Conservation (phyloP, 92 coral and sea anemone genomes). For the Phymanthus crucifer region DNA sequence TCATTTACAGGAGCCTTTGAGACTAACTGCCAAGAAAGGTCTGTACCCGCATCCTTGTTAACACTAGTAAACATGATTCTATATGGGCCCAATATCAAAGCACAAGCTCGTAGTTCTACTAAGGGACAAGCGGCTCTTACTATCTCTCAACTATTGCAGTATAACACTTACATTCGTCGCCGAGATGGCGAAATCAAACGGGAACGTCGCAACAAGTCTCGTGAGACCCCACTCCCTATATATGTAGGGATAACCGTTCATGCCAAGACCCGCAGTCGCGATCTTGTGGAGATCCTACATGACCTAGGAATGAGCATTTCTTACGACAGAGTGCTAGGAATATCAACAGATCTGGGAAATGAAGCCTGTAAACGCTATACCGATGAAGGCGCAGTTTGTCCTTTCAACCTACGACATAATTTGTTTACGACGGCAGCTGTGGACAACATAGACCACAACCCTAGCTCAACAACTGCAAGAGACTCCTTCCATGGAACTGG, state of each 20-base stretch:
- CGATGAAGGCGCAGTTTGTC: conserved; percentile 67
- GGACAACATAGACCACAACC: conserved; percentile 73
- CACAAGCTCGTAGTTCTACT: conserved; percentile 31
- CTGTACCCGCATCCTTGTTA: conserved; percentile 45
- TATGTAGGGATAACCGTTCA: conserved; percentile 30
- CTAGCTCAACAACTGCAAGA: conserved; percentile 53
- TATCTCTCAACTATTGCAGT: conserved; percentile 45
- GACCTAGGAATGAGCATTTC: conserved; percentile 49
- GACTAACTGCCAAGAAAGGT: conserved; percentile 34
- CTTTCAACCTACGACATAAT: conserved; percentile 38
- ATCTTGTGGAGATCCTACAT: conserved; percentile 39
- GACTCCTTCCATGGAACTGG: conserved; percentile 74
- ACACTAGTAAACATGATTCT: conserved; percentile 47
- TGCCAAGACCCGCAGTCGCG: conserved; percentile 50
- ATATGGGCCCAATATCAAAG: conserved; percentile 48
- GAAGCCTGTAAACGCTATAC: conserved; percentile 50
- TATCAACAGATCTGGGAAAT: conserved; percentile 72
- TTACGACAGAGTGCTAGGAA: conserved; percentile 55
- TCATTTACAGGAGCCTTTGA: conserved; percentile 56
- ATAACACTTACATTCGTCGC: conserved; percentile 31
- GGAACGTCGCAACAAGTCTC: conserved; percentile 35
- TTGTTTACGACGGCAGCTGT: conserved; percentile 64
- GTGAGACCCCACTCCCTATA: conserved; percentile 51
- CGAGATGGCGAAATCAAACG: conserved; percentile 16
- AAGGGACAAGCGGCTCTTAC: conserved; percentile 53